Percentiles rank a stretch among this genome's conserved stretches.
Evolutionary conservation across 1,140 invertebrate species (phyloP).

Genomic region (Eupristina koningsbergeri): DNA sequence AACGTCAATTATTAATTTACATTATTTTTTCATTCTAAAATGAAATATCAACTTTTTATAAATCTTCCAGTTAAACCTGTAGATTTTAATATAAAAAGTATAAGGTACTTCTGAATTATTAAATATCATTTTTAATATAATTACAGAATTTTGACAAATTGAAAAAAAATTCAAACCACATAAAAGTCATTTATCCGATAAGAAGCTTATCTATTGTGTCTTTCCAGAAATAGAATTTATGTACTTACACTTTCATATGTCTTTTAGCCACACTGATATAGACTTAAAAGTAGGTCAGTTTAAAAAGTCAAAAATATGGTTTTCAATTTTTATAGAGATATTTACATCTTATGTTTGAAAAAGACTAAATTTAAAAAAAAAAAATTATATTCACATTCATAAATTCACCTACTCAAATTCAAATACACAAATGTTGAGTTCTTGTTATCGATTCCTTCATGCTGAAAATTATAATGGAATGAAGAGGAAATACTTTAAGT

Average conservation of each 20-base stretch:
- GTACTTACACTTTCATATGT: neutral
- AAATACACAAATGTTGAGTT: neutral
- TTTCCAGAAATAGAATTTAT: conserved; percentile 7
- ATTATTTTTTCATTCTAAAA: neutral
- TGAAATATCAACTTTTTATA: neutral
- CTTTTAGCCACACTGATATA: neutral
- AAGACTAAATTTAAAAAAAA: neutral
- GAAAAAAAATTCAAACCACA: neutral
- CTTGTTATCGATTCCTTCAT: no score
- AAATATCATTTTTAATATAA: neutral
- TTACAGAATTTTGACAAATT: neutral
- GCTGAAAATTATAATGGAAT: no score
- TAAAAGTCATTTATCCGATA: neutral
- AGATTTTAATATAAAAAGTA: neutral
- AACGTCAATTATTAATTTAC: no score
- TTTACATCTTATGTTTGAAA: neutral
- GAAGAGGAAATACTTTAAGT: no score
- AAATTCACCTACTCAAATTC: neutral
- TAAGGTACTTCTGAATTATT: neutral
- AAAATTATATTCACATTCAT: neutral
- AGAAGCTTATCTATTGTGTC: conserved; percentile 4
- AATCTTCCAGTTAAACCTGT: neutral
- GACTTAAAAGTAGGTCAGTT: neutral
- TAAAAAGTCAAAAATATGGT: neutral
- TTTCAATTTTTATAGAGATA: neutral